Conservation (phyloP, 2,888 invertebrate species). For the Xylota sylvarum region DNA sequence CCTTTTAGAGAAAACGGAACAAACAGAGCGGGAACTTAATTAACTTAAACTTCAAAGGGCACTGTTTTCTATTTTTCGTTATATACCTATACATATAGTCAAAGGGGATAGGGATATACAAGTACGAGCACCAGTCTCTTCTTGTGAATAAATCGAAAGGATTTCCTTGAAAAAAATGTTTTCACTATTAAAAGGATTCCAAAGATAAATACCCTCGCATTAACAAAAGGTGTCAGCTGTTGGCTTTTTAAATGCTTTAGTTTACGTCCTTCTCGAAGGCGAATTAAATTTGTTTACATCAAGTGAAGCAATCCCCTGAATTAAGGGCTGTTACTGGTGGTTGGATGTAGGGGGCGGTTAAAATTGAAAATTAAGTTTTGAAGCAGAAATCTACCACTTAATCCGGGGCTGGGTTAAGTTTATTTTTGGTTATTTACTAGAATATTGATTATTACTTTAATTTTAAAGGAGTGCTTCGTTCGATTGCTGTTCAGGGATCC, state of each 20-base stretch:
- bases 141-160: conserved; percentile 58
- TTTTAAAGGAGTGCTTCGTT: background rate
- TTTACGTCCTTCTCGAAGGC: conserved; percentile 1
- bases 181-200: conserved; percentile 32
- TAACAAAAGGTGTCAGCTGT: conserved; percentile 70
- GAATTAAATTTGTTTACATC: conserved; percentile 53
- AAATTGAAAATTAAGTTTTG: conserved; percentile 20
- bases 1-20: conserved; percentile 27
- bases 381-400: conserved; percentile 25
- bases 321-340: background rate
- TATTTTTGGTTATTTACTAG: background rate
- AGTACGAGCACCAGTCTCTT: background rate
- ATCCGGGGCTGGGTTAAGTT: conserved; percentile 38
- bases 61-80: too few species aligned
- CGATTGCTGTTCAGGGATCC: too few species aligned
- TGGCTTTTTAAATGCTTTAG: conserved; percentile 50
- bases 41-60: conserved; percentile 67
- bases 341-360: background rate
- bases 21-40: conserved; percentile 64
- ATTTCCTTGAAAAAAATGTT: conserved; percentile 36
- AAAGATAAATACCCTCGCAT: conserved; percentile 62
- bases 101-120: too few species aligned
- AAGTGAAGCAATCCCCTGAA: background rate
- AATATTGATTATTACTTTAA: background rate
- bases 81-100: too few species aligned